Base-by-base conservation (phyloP, 2,113 vertebrate genomes). In the Neogobius melanostomus region DNA sequence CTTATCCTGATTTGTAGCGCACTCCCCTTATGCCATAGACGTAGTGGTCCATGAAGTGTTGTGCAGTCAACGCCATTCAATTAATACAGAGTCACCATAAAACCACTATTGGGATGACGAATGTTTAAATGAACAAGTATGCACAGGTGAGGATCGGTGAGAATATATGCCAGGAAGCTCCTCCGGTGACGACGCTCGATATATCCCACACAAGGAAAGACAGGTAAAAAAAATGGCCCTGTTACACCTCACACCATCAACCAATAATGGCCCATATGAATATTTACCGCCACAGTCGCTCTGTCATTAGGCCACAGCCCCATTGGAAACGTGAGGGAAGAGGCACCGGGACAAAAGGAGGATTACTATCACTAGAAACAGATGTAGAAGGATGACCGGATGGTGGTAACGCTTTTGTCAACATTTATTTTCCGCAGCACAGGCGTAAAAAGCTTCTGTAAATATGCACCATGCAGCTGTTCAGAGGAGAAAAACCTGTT, bases 91-190 rank as follows among this genome's bases (percentile, higher is more conserved):
- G 66, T 66, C 70, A 65, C 86, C 82, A 90, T 91, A 90, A 91
- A 89, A 89, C 80, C 87, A 90, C 91, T 86, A 87, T 89, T 88
- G 85, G 88, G 82, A 85, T 87, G 91, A 91, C 88, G 87, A 78
- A 86, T 66, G 77, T 72, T 71, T 67, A 83, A 87, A 86, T 88
- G 87, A 89, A 88, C 86, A 83, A 91, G 86, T 80, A 45, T 79
- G 71, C 71, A 17, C 47, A 16, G 76, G 77, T 75, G 69, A 74
- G 82, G 82, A 76, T 79, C 79, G 11, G 64, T 69, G 72, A 66
- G 74, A 85, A 88, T 89, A 85, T 85, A 88, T 82, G 80, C 79
- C 48, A 28, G 80, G 79, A 82, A 71, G 67, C 77, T 71, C 85
- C 90, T 90, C 89, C 79, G 65, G 76, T 72, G 82, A 83, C 72